Percentiles rank a stretch among this genome's conserved stretches.
These are phyloP conservation scores for Schizotus pectinicornis DNA, from an alignment of 2,888 invertebrate species.

Conservation along the genomic window DNA sequence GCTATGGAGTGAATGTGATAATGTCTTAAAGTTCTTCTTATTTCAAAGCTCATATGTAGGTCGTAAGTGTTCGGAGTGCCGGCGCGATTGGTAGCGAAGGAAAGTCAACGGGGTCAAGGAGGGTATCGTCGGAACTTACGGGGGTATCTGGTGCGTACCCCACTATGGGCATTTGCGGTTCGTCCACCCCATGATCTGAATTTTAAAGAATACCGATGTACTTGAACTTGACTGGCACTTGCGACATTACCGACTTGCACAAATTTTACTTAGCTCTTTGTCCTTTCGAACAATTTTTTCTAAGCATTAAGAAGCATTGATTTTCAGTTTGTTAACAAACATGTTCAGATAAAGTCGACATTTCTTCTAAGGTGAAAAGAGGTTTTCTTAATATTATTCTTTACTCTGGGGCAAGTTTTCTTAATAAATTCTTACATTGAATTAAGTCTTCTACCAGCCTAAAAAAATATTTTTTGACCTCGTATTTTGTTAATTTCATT, in stretches of 20 bases:
- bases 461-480: no score
- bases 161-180: slow-evolving; percentile 7
- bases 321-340: no score
- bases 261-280: no score
- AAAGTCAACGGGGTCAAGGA: slow-evolving; percentile 56
- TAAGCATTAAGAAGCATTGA: no score
- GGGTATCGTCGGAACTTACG: slow-evolving; percentile 33
- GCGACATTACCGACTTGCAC: slow-evolving; percentile 4
- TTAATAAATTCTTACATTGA: no score
- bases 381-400: no score
- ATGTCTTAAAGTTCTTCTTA: slow-evolving; percentile 59
- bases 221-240: slow-evolving; percentile 25
- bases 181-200: slow-evolving; percentile 11
- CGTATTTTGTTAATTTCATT: no score
- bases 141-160: slow-evolving; percentile 9
- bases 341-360: no score
- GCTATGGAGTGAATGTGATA: slow-evolving; percentile 57
- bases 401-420: no score
- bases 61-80: slow-evolving; percentile 52
- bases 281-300: no score
- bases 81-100: slow-evolving; percentile 49
- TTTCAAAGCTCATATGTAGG: slow-evolving; percentile 58
- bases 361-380: no score
- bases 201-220: slow-evolving; percentile 5
- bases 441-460: no score